These are phyloP conservation scores for Plebejus argus DNA, from an alignment of 2,888 invertebrate genomes.

Conservation along the genomic window DNA sequence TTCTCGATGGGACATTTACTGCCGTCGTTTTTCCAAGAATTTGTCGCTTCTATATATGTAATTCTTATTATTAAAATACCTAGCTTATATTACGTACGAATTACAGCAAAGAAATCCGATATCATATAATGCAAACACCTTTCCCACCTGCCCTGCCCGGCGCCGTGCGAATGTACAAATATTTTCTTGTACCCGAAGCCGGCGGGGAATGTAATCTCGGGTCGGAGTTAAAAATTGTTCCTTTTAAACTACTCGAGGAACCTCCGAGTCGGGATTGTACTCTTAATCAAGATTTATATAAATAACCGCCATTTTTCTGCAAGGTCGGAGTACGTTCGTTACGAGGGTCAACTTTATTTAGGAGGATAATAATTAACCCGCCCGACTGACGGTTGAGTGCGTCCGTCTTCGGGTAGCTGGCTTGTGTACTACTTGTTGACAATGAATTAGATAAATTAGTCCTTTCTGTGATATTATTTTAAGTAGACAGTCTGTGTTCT, in stretches of 20 bases:
- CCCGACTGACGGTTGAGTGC: constrained; percentile 57
- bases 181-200: background rate
- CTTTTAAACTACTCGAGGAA: constrained; percentile 17
- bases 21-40: background rate
- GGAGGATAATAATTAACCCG: constrained; percentile 36
- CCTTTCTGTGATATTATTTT: background rate
- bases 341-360: constrained; percentile 20
- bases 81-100: background rate
- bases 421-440: background rate
- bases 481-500: no score
- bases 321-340: background rate
- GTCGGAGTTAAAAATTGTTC: constrained; percentile 26
- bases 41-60: background rate
- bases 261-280: constrained; percentile 10
- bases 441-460: background rate
- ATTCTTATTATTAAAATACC: background rate
- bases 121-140: background rate
- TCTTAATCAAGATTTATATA: constrained; percentile 29
- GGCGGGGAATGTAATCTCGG: constrained; percentile 6
- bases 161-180: background rate
- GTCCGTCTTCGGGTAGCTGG: background rate
- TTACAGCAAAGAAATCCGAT: background rate
- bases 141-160: background rate
- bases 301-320: constrained; percentile 18
- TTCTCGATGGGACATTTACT: constrained; percentile 3